Evolutionary conservation across 2,888 invertebrate genomes (phyloP).

Genomic region (Scaeva pyrastri): DNA sequence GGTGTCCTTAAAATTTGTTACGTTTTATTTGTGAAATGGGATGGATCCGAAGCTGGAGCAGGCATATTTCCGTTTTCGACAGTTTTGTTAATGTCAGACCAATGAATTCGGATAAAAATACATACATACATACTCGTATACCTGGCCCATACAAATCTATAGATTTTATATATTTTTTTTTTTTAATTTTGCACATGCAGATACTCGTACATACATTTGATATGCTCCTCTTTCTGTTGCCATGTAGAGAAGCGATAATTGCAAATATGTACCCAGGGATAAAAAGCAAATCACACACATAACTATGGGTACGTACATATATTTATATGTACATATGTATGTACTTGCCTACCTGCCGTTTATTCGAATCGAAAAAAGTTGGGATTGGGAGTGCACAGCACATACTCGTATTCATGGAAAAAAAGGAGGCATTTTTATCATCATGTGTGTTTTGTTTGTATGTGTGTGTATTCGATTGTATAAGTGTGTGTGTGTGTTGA

Average conservation of each 20-base stretch:
- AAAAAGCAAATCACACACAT: slow-evolving; percentile 27
- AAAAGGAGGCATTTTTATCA: slow-evolving; percentile 8
- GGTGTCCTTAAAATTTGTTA: neutral
- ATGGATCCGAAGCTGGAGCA: slow-evolving; percentile 4
- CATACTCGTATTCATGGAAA: no score
- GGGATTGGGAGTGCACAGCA: neutral
- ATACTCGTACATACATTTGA: neutral
- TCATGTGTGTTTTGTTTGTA: neutral
- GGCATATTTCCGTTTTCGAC: neutral
- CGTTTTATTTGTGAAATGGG: neutral
- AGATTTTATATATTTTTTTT: slow-evolving; percentile 10
- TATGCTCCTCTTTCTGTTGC: slow-evolving; percentile 66
- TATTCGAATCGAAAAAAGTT: neutral
- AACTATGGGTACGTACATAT: slow-evolving; percentile 21
- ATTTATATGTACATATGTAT: slow-evolving; percentile 14
- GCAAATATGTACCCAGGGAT: slow-evolving; percentile 62
- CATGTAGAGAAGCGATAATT: slow-evolving; percentile 68
- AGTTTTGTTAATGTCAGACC: slow-evolving; percentile 33
- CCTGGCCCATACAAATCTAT: neutral
- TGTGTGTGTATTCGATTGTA: neutral
- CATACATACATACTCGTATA: neutral
- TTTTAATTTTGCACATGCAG: neutral
- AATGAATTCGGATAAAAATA: slow-evolving; percentile 28
- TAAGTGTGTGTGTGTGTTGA: neutral
- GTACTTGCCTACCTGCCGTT: neutral